Conservation (phyloP, 2,113 vertebrate genomes). For the Myanophis thanlyinensis region DNA sequence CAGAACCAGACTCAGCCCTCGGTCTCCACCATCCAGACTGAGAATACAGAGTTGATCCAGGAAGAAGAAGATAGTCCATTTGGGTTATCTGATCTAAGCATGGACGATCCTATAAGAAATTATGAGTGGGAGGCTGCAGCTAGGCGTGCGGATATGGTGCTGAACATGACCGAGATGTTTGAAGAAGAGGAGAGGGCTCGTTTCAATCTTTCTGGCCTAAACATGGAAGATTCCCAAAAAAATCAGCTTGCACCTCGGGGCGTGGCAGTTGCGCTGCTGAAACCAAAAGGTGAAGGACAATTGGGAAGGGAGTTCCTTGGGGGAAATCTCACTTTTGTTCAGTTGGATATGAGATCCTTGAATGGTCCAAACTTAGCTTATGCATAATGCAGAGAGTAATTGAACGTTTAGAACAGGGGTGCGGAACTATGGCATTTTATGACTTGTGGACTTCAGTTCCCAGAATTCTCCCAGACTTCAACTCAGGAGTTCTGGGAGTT, state of each 20-base stretch:
- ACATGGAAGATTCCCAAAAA: background rate
- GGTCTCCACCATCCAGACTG: background rate
- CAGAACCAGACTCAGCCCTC: background rate
- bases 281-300: constrained; percentile 5
- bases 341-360: background rate
- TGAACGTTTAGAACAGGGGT: background rate
- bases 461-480: no score
- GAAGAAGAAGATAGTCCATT: background rate
- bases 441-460: background rate
- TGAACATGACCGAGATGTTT: background rate
- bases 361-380: background rate
- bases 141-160: background rate
- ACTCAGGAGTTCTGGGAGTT: no score
- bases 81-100: background rate
- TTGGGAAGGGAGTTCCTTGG: background rate
- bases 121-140: background rate
- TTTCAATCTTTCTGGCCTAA: background rate
- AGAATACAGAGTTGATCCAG: background rate
- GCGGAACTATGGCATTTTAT: no score
- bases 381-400: background rate
- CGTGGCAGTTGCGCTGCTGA: background rate
- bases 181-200: background rate
- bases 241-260: background rate
- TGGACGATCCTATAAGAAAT: background rate
- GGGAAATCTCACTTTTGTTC: background rate